phyloP scores from a whole-genome alignment of 2,113 vertebrate species.

The Oenanthe oenanthe region DNA sequence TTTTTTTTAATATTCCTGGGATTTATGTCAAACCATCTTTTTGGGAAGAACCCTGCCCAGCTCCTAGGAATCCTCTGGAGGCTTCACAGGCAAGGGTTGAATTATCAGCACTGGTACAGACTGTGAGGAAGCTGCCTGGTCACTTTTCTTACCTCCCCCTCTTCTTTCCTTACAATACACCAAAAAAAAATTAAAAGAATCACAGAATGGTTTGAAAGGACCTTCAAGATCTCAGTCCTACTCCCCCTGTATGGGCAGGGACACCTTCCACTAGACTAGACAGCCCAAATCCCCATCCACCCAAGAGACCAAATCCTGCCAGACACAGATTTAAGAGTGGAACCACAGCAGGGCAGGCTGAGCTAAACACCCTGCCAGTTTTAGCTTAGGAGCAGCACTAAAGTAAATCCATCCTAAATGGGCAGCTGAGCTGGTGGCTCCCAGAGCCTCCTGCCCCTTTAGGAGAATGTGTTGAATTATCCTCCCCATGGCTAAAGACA shows the following conservation, averaged over 20 bases:
- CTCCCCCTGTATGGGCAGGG: neutral
- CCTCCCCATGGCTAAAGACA: neutral
- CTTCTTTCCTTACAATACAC: neutral
- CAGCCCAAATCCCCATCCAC: neutral
- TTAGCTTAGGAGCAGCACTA: neutral
- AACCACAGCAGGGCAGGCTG: neutral
- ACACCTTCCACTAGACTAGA: neutral
- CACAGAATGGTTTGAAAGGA: neutral
- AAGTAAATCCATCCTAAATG: neutral
- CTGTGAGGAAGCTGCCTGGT: neutral
- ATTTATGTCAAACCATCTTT: neutral
- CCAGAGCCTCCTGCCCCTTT: accelerated
- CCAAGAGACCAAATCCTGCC: neutral
- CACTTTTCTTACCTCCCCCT: neutral
- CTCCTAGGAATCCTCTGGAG: neutral
- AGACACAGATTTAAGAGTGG: neutral
- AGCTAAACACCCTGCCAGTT: neutral
- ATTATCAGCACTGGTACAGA: neutral
- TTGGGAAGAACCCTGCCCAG: neutral
- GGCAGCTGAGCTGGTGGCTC: neutral
- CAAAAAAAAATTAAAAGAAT: neutral
- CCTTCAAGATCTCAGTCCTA: neutral
- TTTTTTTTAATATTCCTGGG: neutral
- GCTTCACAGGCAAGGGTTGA: neutral
- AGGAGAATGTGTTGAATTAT: neutral